Evolutionary conservation across 1,140 invertebrate species (phyloP).

Genomic region (Cydia pomonella): DNA sequence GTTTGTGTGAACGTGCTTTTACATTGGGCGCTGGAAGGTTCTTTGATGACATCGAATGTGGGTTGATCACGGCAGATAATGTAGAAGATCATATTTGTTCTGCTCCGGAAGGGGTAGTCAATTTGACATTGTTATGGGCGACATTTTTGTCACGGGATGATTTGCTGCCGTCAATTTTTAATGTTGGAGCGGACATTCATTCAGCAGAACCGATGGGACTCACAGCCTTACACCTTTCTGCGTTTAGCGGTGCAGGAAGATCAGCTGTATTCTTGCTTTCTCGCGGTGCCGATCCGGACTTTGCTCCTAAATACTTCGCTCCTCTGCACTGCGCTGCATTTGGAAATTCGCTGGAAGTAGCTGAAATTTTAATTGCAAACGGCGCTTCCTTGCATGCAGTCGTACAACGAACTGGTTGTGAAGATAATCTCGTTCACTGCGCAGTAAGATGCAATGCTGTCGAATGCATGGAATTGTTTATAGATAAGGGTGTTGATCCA

Average conservation of each 20-base stretch:
- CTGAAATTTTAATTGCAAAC: slow-evolving; percentile 77
- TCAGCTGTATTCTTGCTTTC: slow-evolving; percentile 80
- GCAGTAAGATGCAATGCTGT: slow-evolving; percentile 80
- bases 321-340: slow-evolving; percentile 83
- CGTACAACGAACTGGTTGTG: slow-evolving; percentile 70
- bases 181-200: slow-evolving; percentile 80
- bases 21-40: slow-evolving; percentile 81
- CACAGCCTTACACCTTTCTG: slow-evolving; percentile 81
- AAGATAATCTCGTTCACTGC: slow-evolving; percentile 82
- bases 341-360: slow-evolving; percentile 78
- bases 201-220: slow-evolving; percentile 79
- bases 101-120: slow-evolving; percentile 72
- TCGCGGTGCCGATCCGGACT: slow-evolving; percentile 80
- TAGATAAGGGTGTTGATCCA: slow-evolving; percentile 78
- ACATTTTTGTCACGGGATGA: slow-evolving; percentile 79
- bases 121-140: slow-evolving; percentile 70
- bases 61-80: slow-evolving; percentile 77
- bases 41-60: slow-evolving; percentile 83
- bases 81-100: slow-evolving; percentile 71
- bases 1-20: slow-evolving; percentile 83
- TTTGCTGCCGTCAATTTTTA: slow-evolving; percentile 74
- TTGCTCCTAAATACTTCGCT: slow-evolving; percentile 79
- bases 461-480: slow-evolving; percentile 82
- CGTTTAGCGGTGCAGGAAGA: slow-evolving; percentile 81
- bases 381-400: slow-evolving; percentile 76